Evolutionary conservation across 1,140 invertebrate genomes (phyloP), one percentile per base, ranked within the genome.

Genomic region (Anadara kagoshimensis): DNA sequence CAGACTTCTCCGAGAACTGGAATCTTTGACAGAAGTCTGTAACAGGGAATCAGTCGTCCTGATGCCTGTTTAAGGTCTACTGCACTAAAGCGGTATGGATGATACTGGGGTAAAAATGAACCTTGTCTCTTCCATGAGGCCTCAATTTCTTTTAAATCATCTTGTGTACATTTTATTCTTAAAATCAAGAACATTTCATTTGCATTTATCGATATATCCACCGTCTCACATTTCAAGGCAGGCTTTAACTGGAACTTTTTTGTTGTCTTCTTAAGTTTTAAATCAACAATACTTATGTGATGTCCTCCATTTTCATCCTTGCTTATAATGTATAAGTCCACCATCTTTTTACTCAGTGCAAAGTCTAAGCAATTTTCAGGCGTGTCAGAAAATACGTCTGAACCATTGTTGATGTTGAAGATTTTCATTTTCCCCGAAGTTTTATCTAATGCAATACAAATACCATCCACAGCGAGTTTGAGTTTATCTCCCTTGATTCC

Each of bases 91-190:
- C 78, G 71, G 65, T 79, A 64, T 14, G 66, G 69, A 51, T 84
- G 81, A 44, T 61, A 61, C 57, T 86, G 83, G 2, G 73, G 67
- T 22, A 63, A 20, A 29, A 83, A 77, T 5, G 36, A 36, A 0
- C 76, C 78, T 47, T 64, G 57, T 36, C 80, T 85, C 54, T 78
- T 81, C 79, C 80, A 82, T 51, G 73, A 68, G 1, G 64, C 62
- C 53, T 80, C 62, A n/a, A 86, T 78, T 1, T 76, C 66, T n/a
- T 80, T 64, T 56, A 67, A 81, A 29, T 85, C 85, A 18, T 69
- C 47, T 22, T 76, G 71, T 5, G 78, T 59, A 26, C 80, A 56
- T 56, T 79, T 72, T 0, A 64, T 61, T 41, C 66, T 59, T 11
- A 85, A 14, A 14, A 80, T 62, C 2, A 84, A 56, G 53, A 81